Conservation (phyloP, 2,888 invertebrate genomes). For the Ypsolopha sequella region DNA sequence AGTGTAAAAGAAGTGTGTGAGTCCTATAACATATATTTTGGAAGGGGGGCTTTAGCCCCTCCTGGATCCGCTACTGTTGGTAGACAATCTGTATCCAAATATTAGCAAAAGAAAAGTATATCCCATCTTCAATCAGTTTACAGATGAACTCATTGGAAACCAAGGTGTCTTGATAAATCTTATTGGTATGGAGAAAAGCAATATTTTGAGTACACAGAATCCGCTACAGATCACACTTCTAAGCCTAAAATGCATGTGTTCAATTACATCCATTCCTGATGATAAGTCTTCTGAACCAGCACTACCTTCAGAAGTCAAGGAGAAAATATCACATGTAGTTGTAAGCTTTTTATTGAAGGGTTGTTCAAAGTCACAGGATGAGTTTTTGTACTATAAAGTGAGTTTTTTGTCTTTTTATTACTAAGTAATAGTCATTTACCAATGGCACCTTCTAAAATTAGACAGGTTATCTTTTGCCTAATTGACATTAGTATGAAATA, state of each 20-base stretch:
- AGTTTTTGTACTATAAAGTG: conserved; percentile 64
- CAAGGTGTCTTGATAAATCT: conserved; percentile 41
- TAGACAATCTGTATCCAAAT: background rate
- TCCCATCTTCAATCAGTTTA: conserved; percentile 32
- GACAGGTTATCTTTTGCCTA: too few relatives aligned
- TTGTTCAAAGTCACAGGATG: conserved; percentile 39
- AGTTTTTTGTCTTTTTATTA: too few relatives aligned
- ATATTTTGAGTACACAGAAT: conserved; percentile 22
- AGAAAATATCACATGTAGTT: conserved; percentile 43
- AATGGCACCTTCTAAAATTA: too few relatives aligned
- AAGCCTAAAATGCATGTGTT: conserved; percentile 41
- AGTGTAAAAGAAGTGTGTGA: too few relatives aligned
- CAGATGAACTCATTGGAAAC: conserved; percentile 40
- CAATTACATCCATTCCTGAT: conserved; percentile 28
- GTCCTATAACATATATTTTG: too few relatives aligned
- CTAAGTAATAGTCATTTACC: background rate
- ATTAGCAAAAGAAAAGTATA: background rate
- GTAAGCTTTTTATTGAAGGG: conserved; percentile 46
- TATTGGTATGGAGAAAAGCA: conserved; percentile 27
- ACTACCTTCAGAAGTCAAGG: conserved; percentile 28
- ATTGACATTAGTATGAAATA: too few relatives aligned
- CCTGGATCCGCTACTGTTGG: too few relatives aligned
- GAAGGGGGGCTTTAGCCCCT: too few relatives aligned
- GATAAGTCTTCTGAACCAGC: conserved; percentile 21
- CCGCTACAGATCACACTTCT: conserved; percentile 38